These are phyloP conservation scores for Drosophila lini DNA, from an alignment of 1,140 invertebrate genomes.

Conservation along the genomic window DNA sequence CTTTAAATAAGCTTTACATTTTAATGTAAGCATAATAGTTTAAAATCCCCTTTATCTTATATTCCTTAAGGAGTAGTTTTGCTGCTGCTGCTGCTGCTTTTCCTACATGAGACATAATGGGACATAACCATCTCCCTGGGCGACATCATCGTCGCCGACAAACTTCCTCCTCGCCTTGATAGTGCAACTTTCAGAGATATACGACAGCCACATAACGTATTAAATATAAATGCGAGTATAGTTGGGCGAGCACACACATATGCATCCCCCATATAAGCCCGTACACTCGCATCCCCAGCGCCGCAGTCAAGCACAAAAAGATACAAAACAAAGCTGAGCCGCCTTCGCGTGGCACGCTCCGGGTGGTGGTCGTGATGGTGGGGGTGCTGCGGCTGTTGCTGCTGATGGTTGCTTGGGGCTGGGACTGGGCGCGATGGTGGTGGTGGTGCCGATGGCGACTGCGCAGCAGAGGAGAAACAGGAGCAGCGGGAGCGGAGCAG, in stretches of 20 bases:
- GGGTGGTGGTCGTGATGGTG: conserved; percentile 38
- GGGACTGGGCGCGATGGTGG: neutral
- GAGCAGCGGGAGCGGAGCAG: conserved; percentile 8
- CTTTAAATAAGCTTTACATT: neutral
- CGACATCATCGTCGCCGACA: conserved; percentile 56
- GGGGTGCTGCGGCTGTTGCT: conserved; percentile 5
- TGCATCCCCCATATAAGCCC: conserved; percentile 22
- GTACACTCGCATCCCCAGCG: conserved; percentile 26
- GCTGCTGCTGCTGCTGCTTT: no score
- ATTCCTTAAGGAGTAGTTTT: neutral
- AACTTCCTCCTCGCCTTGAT: conserved; percentile 69
- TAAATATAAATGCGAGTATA: conserved; percentile 13
- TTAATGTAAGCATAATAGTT: neutral
- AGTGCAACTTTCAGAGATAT: conserved; percentile 54
- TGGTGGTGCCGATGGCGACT: conserved; percentile 28
- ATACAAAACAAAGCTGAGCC: conserved; percentile 37
- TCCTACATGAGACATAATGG: conserved; percentile 6
- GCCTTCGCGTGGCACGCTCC: conserved; percentile 68
- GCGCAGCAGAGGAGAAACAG: conserved; percentile 29
- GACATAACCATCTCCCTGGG: conserved; percentile 15
- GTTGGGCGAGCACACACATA: conserved; percentile 16
- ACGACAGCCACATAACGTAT: conserved; percentile 22
- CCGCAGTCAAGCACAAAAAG: conserved; percentile 44
- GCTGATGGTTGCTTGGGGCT: conserved; percentile 8
- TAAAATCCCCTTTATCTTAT: neutral